phyloP scores from a whole-genome alignment of 2,113 vertebrate species.

The Regulus satrapa region DNA sequence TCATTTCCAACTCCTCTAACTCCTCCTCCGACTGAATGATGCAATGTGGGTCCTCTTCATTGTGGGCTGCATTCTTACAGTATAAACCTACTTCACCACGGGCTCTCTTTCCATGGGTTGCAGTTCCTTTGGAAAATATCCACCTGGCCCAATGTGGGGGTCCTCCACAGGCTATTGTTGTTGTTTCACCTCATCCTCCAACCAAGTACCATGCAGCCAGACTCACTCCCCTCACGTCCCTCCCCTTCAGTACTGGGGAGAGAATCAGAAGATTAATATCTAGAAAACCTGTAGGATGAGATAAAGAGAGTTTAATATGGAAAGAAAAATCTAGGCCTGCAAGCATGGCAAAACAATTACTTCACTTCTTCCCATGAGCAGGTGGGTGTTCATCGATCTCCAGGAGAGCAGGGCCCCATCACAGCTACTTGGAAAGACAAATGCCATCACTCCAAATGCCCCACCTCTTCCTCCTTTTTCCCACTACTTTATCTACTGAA shows the following conservation, averaged over 20 bases:
- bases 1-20: background rate
- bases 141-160: background rate
- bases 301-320: background rate
- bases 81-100: background rate
- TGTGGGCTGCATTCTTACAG: background rate
- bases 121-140: background rate
- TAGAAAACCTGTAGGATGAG: background rate
- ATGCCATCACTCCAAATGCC: background rate
- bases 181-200: background rate
- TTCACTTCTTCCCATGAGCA: background rate
- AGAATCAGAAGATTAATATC: background rate
- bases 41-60: background rate
- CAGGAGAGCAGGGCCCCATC: background rate
- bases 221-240: fast-evolving
- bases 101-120: background rate
- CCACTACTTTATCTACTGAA: background rate
- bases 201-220: background rate
- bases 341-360: background rate
- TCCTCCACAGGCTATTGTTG: background rate
- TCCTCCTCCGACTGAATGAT: background rate
- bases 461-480: background rate
- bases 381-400: background rate
- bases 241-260: background rate
- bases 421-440: background rate
- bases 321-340: background rate